These are phyloP conservation scores for Macroglossus sobrinus DNA, from an alignment of 2,113 vertebrate genomes.

Conservation along the genomic window DNA sequence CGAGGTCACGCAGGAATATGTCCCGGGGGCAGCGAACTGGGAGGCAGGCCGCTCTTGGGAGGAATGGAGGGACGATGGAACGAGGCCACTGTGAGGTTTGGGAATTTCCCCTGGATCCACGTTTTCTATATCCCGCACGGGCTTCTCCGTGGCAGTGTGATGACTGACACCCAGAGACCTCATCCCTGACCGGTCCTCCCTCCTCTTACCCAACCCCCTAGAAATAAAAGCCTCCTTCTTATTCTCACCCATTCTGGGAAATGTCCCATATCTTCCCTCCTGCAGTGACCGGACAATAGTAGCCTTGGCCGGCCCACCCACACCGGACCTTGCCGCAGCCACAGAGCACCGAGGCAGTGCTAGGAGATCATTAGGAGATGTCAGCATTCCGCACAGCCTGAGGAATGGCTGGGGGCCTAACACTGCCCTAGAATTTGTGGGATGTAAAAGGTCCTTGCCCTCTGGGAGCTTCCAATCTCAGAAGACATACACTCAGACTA, in stretches of 20 bases:
- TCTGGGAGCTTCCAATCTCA: neutral
- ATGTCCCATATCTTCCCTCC: neutral
- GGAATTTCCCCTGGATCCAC: neutral
- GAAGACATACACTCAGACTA: neutral
- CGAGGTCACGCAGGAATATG: neutral
- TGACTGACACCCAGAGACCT: neutral
- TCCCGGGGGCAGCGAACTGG: neutral
- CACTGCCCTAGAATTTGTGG: neutral
- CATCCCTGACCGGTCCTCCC: neutral
- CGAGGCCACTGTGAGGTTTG: neutral
- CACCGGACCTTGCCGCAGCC: neutral
- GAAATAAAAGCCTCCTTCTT: neutral
- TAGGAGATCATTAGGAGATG: neutral
- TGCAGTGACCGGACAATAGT: neutral
- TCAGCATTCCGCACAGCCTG: neutral
- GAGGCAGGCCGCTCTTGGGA: neutral
- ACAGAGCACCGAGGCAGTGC: neutral
- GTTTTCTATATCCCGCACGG: neutral
- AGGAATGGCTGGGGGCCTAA: neutral
- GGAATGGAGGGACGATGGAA: neutral
- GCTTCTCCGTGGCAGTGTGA: neutral
- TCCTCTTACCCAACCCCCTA: neutral
- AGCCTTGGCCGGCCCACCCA: neutral
- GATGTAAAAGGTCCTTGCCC: neutral
- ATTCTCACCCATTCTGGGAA: neutral